These are phyloP conservation scores for Hydrophis major DNA, from an alignment of 2,797 vertebrate genomes.

Conservation along the genomic window DNA sequence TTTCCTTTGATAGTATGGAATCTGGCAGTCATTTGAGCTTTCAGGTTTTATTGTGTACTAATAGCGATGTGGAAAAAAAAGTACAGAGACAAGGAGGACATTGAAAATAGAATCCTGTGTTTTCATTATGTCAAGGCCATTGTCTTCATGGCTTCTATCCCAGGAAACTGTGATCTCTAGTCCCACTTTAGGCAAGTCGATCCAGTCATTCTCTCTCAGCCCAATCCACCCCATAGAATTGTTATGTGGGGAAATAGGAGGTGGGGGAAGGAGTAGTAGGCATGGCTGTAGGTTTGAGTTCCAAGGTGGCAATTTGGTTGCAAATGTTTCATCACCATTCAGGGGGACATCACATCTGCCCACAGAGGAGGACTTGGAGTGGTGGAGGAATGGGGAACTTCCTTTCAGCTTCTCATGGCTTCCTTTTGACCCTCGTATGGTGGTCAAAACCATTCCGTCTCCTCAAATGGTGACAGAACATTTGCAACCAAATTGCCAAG, in stretches of 20 bases:
- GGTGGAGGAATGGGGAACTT: not conserved
- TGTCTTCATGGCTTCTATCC: not conserved
- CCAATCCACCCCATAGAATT: not conserved
- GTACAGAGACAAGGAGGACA: not conserved
- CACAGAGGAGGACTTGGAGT: not conserved
- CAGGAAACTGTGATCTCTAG: not conserved
- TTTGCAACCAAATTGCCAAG: no score
- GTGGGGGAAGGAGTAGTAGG: not conserved
- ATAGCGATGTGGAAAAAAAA: not conserved
- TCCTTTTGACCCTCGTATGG: not conserved
- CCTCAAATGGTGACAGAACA: no score
- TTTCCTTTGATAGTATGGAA: not conserved
- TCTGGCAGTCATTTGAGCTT: not conserved
- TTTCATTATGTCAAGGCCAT: not conserved
- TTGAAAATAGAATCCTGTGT: not conserved
- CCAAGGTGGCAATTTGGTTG: not conserved
- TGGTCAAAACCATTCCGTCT: not conserved
- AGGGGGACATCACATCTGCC: not conserved
- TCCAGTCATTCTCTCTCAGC: not conserved
- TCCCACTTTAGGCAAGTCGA: not conserved
- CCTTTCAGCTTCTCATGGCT: not conserved
- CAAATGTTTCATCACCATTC: no score
- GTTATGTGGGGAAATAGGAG: not conserved
- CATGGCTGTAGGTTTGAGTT: not conserved
- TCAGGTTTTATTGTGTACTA: not conserved